phyloP scores from a whole-genome alignment of 2,113 vertebrate species.

The Pseudorectes ferrugineus region DNA sequence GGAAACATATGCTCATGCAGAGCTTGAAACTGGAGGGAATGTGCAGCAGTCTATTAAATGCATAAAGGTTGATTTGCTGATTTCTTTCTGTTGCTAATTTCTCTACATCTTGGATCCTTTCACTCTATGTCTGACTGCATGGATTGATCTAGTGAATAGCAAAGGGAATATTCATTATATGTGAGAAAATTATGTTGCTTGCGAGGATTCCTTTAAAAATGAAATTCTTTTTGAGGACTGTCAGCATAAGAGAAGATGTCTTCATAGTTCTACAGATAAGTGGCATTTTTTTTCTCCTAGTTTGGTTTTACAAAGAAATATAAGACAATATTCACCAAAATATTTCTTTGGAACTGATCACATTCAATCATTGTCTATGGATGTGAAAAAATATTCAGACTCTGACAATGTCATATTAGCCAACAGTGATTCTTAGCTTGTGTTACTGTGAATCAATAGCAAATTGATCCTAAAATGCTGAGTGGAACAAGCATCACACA shows the following conservation, averaged over 20 bases:
- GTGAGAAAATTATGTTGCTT: neutral
- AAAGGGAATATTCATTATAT: constrained; percentile 25
- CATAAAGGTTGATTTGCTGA: neutral
- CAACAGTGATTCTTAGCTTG: neutral
- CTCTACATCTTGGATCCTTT: neutral
- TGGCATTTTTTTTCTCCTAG: neutral
- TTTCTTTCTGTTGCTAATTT: constrained; percentile 24
- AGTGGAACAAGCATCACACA: neutral
- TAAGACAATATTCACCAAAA: neutral
- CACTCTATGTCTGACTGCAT: constrained; percentile 23
- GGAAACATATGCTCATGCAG: constrained; percentile 21
- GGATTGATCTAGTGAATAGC: constrained; percentile 1
- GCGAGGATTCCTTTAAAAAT: neutral
- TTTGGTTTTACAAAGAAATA: neutral
- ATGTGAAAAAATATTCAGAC: neutral
- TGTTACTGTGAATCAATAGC: neutral
- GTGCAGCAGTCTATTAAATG: neutral
- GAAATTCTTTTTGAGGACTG: neutral
- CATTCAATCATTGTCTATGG: neutral
- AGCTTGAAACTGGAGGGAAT: constrained; percentile 13
- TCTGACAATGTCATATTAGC: neutral
- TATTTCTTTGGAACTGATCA: neutral
- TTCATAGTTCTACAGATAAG: neutral
- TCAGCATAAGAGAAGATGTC: neutral
- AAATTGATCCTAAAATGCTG: neutral